Percentiles rank a stretch among this genome's conserved stretches.
Conservation (phyloP, 2,888 invertebrate species). For the Nymphalis urticae region DNA sequence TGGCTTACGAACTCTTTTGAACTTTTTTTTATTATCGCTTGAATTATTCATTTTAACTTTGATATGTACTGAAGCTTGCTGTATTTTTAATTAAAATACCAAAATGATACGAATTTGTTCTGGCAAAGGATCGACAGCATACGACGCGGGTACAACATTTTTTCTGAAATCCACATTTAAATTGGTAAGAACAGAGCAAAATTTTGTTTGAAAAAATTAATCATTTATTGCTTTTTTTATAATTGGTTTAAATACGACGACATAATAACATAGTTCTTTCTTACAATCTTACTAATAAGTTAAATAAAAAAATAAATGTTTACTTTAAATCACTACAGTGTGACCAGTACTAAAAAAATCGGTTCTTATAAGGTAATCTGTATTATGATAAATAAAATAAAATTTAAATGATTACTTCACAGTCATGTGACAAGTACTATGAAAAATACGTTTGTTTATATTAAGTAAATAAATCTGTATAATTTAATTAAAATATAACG, state of each 20-base stretch:
- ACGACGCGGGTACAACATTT: background rate
- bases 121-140: background rate
- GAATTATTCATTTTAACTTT: too few relatives aligned
- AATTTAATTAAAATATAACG: too few relatives aligned
- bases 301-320: too few relatives aligned
- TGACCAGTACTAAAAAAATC: background rate
- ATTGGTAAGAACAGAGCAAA: background rate
- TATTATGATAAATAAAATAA: too few relatives aligned
- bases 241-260: slow-evolving; percentile 20
- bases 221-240: background rate
- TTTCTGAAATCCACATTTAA: background rate
- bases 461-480: too few relatives aligned
- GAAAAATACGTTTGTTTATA: too few relatives aligned
- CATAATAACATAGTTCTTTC: slow-evolving; percentile 16
- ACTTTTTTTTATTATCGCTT: too few relatives aligned
- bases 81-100: background rate
- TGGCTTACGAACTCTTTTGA: too few relatives aligned
- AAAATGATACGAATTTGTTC: background rate
- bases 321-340: background rate
- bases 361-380: too few relatives aligned
- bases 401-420: too few relatives aligned
- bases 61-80: too few relatives aligned
- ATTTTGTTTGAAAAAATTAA: background rate
- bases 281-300: slow-evolving; percentile 1
- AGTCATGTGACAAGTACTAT: too few relatives aligned